Conservation (phyloP, 1,140 invertebrate species). For the Adoxophyes honmai region DNA sequence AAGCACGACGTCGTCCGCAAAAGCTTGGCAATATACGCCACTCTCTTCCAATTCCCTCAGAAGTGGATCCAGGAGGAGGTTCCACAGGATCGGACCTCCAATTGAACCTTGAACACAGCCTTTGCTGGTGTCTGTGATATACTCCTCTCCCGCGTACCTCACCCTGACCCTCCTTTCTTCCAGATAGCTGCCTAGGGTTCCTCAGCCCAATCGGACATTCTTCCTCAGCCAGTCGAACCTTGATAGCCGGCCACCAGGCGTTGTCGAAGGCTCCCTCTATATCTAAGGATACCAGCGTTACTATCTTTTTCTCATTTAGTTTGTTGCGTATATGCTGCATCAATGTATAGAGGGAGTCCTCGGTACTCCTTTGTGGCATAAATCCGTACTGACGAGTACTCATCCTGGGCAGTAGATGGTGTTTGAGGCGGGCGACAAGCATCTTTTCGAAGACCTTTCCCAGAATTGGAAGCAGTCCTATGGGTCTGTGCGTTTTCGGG, state of each 20-base stretch:
- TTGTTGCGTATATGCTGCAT: not conserved
- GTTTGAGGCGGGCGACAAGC: slow-evolving; percentile 3
- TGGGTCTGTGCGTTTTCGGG: slow-evolving; percentile 9
- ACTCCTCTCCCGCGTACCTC: not conserved
- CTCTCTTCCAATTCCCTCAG: not conserved
- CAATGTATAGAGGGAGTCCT: slow-evolving; percentile 14
- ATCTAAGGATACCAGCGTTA: not conserved
- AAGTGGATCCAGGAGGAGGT: not conserved
- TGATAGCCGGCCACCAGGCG: not conserved
- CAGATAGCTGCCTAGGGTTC: not conserved
- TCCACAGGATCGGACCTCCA: not conserved
- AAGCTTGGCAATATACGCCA: not conserved
- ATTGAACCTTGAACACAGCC: not conserved
- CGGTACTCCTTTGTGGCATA: slow-evolving; percentile 12
- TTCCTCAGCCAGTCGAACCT: not conserved
- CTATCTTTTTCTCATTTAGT: not conserved
- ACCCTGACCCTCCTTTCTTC: not conserved
- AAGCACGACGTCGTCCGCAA: not conserved
- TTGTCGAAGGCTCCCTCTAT: too few relatives aligned
- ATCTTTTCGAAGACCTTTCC: slow-evolving; percentile 19
- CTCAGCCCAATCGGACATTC: too few relatives aligned
- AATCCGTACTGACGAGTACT: too few relatives aligned
- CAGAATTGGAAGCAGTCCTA: not conserved
- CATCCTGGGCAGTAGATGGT: not conserved
- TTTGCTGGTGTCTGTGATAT: not conserved